Base-by-base conservation (phyloP, 2,797 vertebrate species). In the Onychomys leucogaster region DNA sequence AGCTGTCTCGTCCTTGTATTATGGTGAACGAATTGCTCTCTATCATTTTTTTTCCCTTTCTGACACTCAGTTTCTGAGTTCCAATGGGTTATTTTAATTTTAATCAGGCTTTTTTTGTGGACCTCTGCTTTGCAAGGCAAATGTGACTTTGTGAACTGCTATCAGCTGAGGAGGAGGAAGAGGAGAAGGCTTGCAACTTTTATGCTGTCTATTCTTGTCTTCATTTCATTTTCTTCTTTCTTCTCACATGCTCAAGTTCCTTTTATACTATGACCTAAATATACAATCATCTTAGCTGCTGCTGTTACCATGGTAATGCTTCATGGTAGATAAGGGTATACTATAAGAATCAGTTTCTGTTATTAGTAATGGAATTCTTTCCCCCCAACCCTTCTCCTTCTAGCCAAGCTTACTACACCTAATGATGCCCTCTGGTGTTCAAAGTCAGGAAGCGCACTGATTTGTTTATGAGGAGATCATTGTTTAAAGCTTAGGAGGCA, bases 281-380 rank as follows among this genome's bases (percentile, higher is more conserved):
- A 98, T 98, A 97, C 96, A 98, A 94, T 94, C 97, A 77, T 94
- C 96, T 98, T 98, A 98, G 98, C 97, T 98, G 94, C 96, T 97
- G 91, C 97, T 2, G 98, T 99, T 99, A 97, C 98, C 98, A 99
- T 99, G 98, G 98, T 94, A 98, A 98, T 98, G 84, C 71, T 97
- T 97, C 98, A 95, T 63, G 94, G 96, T 96, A 97, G 98, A 97
- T 23, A 89, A 97, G 97, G 96, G 92, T 89, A 98, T 89, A 97
- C 92, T 93, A 82, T 91, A 89, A 94, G 97, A 89, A 80, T 95
- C 82, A 55, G 90, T 93, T 96, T 96, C 89, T 96, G 94, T 96
- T 95, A 96, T 94, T 96, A 96, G 90, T 90, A 69, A 23, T 95
- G 94, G 77, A 82, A 95, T 97, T 87, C 92, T 61, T n/a, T 71